Evolutionary conservation across 2,888 invertebrate species (phyloP).

Genomic region (Strigamia crassipes): DNA sequence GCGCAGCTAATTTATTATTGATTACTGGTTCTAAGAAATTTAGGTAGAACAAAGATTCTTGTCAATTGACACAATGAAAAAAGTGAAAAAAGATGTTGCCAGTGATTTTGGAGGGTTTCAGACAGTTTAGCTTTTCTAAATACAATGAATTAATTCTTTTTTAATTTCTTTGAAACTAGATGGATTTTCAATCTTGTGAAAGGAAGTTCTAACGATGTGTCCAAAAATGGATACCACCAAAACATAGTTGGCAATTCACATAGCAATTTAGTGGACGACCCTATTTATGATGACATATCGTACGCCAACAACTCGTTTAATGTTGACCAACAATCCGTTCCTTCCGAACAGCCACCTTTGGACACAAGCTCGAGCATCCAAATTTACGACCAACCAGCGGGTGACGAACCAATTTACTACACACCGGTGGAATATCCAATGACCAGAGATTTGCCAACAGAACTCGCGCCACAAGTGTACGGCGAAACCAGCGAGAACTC

Average conservation of each 20-base stretch:
- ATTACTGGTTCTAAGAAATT: too few relatives aligned
- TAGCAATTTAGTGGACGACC: conserved; percentile 24
- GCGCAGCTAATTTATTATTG: too few relatives aligned
- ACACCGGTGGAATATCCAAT: conserved; percentile 21
- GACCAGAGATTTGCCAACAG: not conserved
- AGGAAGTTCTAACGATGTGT: not conserved
- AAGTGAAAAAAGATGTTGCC: too few relatives aligned
- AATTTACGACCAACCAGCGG: conserved; percentile 23
- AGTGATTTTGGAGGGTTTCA: too few relatives aligned
- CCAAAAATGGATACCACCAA: not conserved
- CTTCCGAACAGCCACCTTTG: not conserved
- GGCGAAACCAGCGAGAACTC: not conserved
- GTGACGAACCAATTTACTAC: conserved; percentile 43
- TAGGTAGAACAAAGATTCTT: too few relatives aligned
- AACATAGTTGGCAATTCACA: not conserved
- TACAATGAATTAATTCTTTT: not conserved
- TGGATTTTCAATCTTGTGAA: not conserved
- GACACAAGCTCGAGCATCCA: not conserved
- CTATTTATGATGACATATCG: conserved; percentile 33
- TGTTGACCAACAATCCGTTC: not conserved
- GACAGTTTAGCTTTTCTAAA: too few relatives aligned
- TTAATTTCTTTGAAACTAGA: not conserved
- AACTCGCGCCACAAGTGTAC: too few relatives aligned
- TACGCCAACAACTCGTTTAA: conserved; percentile 19
- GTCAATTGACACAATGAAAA: too few relatives aligned